A percentile compares a stretch with the other conserved stretches of the same genome.
Evolutionary conservation across 2,113 vertebrate genomes (phyloP).

Genomic region (Rhegmatorhina hoffmannsi): DNA sequence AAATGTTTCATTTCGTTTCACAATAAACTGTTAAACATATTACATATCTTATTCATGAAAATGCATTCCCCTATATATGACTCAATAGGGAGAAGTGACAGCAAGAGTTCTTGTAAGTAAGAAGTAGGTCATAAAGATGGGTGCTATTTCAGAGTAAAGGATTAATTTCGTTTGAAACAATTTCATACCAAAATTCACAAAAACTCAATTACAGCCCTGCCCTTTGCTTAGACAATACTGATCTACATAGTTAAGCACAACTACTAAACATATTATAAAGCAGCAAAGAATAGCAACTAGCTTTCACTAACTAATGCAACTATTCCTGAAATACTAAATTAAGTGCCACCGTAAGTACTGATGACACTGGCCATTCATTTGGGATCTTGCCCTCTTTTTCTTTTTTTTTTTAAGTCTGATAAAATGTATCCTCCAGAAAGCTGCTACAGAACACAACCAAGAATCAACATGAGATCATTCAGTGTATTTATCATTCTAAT

Average conservation of each 20-base stretch:
- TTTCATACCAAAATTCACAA: not conserved
- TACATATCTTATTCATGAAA: not conserved
- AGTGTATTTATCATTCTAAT: not conserved
- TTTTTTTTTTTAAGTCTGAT: not conserved
- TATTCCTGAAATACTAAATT: not conserved
- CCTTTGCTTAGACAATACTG: not conserved
- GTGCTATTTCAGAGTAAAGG: not conserved
- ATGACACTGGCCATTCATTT: not conserved
- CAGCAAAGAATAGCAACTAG: not conserved
- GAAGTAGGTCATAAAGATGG: not conserved
- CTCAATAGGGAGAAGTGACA: not conserved
- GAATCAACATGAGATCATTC: not conserved
- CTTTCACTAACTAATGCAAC: not conserved
- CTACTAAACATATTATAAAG: not conserved
- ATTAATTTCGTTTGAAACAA: not conserved
- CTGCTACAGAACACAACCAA: not conserved
- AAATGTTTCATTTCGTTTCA: not conserved
- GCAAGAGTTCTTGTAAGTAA: not conserved
- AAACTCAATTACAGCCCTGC: not conserved
- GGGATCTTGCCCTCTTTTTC: not conserved
- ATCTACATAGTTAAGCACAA: not conserved
- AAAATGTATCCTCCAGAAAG: not conserved
- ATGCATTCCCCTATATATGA: not conserved
- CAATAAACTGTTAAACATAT: not conserved
- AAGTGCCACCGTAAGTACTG: not conserved